Evolutionary conservation across 2,888 invertebrate genomes (phyloP), one percentile per base, ranked within the genome.

Genomic region (Diogma glabrata): DNA sequence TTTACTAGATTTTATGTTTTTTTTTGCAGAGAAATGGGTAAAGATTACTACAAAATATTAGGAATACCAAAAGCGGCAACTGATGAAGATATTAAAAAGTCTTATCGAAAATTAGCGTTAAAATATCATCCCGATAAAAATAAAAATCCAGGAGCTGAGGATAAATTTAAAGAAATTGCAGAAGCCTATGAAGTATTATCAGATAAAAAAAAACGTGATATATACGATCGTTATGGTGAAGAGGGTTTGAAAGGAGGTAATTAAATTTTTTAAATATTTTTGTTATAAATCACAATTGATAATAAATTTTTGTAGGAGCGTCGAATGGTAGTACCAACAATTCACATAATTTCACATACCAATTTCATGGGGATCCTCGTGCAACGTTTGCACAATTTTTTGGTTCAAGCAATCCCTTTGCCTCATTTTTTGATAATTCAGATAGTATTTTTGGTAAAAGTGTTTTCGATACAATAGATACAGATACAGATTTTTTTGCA

Each of bases 101-200:
- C 95, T 4, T 96, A 96, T 68, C 80, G 94, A 60, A 91, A 96
- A 74, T 76, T 97, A 70, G 99, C 99, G 16, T 73, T 99, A 53
- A 95, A 95, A 67, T 99, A 91, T 72, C 99, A 99, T 74, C 99
- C 99, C 22, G 99, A 99, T 69, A 99, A 99, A 71, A 99, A 99
- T 71, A 95, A 95, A 75, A 77, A 87, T 2, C 72, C 92, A 16
- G 92, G 90, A 55, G 97, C 97, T 0, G 97, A 97, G 69, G 95
- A 95, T 63, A 84, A 87, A 62, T 96, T 96, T 69, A 96, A 92
- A 67, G 88, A 96, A 70, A 86, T 97, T 3, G 96, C 97, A 0
- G 99, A 99, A 70, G 99, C 99, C 0, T 99, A 99, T 66, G 99
- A 95, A 69, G 92, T 95, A 9, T 73, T 99, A 16, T 94, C 94